Base-by-base conservation (phyloP, 2,888 invertebrate species). In the Ischnus inquisitorius region DNA sequence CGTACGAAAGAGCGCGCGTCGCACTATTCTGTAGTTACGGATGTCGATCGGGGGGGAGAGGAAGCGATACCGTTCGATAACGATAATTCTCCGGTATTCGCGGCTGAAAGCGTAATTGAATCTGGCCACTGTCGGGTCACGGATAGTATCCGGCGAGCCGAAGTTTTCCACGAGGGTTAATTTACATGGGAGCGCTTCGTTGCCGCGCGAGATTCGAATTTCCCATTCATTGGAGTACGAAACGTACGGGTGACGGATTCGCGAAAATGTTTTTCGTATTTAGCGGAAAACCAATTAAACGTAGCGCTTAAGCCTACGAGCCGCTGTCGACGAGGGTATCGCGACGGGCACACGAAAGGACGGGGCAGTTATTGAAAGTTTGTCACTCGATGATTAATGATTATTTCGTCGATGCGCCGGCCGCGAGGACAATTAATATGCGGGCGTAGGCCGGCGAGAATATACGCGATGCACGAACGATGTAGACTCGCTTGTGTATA, bases 351-450 rank as follows among this genome's bases (percentile, higher is more conserved):
- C 14, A 4, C 57, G 64, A 69, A n/a, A 8, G 46, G 41, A 46
- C 14, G 34, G 22, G 34, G 8, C 34, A 62, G 54, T 54, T 67
- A 72, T 67, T 79, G 76, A 67, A 79, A 79, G 72, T 71, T 79
- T 57, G 62, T 62, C 64, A 48, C 28, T 69, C 74, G 57, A 69
- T 78, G 68, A 84, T 84, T 78, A 64, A 74, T 51, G 72, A 77
- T 69, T 75, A 74, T 74, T 74, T 80, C 39, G 28, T 41, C 39
- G 57, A 60, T 67, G 74, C 64, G 28, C 19, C 28, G 25, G 41
- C 68, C 54, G 25, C 57, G 14, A 69, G 64, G 25, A 77, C 39
- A 64, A 78, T 78, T 69, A 74, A 74, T 74, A 46, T 80, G 64
- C 57, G 77, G 60, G 64, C 34, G 19, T 79, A 39, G 25, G 28